phyloP scores from a whole-genome alignment of 2,888 invertebrate genomes.

The Helicoverpa assulta region DNA sequence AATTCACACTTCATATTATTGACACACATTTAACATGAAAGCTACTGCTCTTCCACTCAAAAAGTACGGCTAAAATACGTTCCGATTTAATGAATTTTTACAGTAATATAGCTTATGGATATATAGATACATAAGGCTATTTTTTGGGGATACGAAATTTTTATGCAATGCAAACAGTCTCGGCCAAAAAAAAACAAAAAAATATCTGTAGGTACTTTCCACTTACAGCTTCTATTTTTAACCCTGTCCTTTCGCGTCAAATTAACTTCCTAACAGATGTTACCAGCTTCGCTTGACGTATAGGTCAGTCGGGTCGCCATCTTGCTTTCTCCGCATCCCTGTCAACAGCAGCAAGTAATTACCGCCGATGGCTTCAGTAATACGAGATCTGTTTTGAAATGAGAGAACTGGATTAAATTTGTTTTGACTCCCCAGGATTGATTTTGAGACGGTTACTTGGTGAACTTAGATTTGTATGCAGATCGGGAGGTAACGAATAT shows the following conservation, averaged over 20 bases:
- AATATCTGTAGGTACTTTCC: background rate
- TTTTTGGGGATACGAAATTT: too few species aligned
- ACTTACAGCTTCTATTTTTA: background rate
- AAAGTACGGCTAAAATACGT: too few species aligned
- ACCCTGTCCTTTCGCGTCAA: constrained; percentile 8
- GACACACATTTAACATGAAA: too few species aligned
- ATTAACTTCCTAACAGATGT: constrained; percentile 48
- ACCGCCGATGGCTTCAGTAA: constrained; percentile 58
- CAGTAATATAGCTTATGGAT: too few species aligned
- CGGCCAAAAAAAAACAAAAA: too few species aligned
- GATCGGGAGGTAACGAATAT: background rate
- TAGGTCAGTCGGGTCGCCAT: constrained; percentile 54
- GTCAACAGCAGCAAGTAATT: constrained; percentile 62
- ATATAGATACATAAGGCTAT: too few species aligned
- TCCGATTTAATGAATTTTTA: too few species aligned
- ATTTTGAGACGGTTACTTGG: constrained; percentile 38
- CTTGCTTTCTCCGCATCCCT: constrained; percentile 49
- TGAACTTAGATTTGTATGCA: constrained; percentile 11
- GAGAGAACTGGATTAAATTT: constrained; percentile 56
- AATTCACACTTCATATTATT: too few species aligned
- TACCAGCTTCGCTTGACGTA: constrained; percentile 35
- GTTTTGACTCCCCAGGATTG: constrained; percentile 54
- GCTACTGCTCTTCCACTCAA: too few species aligned
- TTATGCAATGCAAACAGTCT: too few species aligned
- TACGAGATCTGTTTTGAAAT: constrained; percentile 56